A percentile compares a stretch with the other conserved stretches of the same genome.
phyloP scores from a whole-genome alignment of 2,113 vertebrate species.

The Halcyon senegalensis region DNA sequence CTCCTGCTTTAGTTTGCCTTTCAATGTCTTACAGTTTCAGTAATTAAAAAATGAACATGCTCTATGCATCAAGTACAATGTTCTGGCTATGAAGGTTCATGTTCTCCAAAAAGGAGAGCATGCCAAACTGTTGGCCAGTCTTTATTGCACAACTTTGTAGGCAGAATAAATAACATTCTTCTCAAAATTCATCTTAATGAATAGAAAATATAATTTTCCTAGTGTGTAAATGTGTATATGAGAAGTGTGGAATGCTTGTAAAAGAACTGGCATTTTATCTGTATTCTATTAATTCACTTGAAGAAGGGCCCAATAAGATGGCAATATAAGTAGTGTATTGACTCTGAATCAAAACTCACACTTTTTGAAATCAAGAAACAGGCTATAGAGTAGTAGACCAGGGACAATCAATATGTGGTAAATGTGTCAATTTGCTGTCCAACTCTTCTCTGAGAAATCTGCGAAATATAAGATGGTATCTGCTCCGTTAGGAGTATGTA shows the following conservation, averaged over 20 bases:
- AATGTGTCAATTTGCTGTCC: neutral
- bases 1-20: neutral
- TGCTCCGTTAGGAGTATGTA: neutral
- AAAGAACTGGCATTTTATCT: neutral
- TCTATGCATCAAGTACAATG: neutral
- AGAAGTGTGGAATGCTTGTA: no score
- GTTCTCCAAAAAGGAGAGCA: neutral
- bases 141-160: neutral
- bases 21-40: neutral
- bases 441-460: neutral
- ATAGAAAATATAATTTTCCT: no score
- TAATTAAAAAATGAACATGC: neutral
- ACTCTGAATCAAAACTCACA: neutral
- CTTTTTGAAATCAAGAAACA: neutral
- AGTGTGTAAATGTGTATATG: neutral
- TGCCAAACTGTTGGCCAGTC: neutral
- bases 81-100: neutral
- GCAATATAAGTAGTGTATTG: neutral
- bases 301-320: neutral
- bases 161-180: neutral
- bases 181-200: neutral
- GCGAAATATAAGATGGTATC: neutral
- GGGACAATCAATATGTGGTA: neutral
- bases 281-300: neutral
- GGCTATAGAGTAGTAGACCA: neutral